Percentiles rank a stretch among this genome's conserved stretches.
These are phyloP conservation scores for Gambelia wislizenii DNA, from an alignment of 2,797 vertebrate species.

Conservation along the genomic window DNA sequence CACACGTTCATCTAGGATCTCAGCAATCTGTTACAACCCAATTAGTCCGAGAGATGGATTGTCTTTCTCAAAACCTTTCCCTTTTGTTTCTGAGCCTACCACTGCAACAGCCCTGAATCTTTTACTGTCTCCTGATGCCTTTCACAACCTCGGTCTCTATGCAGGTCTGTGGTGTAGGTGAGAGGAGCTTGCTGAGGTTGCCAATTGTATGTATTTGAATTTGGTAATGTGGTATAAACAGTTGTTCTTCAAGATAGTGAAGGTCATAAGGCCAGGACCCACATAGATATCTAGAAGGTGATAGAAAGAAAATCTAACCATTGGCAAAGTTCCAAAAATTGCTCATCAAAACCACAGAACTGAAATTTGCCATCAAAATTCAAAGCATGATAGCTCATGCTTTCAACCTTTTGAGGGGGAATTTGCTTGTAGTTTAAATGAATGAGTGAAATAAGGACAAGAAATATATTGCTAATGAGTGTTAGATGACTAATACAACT, in stretches of 20 bases:
- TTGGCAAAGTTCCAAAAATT: not conserved
- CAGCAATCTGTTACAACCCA: too few relatives aligned
- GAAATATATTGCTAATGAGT: not conserved
- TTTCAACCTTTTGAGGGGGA: not conserved
- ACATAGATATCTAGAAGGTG: not conserved
- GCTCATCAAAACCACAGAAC: not conserved
- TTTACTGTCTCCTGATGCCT: too few relatives aligned
- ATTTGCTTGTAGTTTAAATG: not conserved
- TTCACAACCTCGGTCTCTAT: not conserved
- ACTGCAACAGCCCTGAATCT: too few relatives aligned
- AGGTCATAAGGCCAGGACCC: not conserved
- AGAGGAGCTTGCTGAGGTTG: not conserved
- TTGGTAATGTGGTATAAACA: not conserved
- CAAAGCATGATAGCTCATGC: not conserved
- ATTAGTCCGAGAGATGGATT: too few relatives aligned
- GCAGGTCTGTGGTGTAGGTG: not conserved
- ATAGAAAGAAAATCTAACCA: not conserved
- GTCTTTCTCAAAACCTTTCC: too few relatives aligned
- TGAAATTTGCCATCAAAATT: not conserved
- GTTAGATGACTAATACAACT: not conserved
- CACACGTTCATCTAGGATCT: too few relatives aligned
- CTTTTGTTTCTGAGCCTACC: too few relatives aligned
- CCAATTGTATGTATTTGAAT: not conserved
- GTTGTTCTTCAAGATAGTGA: not conserved
- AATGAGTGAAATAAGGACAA: not conserved